phyloP scores from a whole-genome alignment of 2,797 vertebrate genomes.

The Craterocephalus amniculus region DNA sequence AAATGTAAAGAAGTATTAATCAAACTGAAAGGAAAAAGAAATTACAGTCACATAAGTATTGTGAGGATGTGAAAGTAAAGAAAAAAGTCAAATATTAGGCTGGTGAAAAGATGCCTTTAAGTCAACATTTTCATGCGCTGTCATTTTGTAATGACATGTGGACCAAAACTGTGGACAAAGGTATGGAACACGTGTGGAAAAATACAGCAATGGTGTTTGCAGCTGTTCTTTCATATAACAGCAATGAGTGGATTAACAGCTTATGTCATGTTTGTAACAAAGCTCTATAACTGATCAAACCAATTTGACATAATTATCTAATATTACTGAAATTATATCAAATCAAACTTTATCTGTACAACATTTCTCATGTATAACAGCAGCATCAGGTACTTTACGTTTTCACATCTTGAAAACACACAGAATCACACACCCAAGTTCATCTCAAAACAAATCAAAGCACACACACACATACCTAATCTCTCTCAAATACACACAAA shows the following conservation, averaged over 20 bases:
- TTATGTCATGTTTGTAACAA: background rate
- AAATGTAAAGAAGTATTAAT: background rate
- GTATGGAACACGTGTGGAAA: slow-evolving; percentile 9
- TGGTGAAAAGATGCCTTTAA: slow-evolving; percentile 16
- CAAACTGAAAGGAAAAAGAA: background rate
- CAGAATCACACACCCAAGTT: too few relatives aligned
- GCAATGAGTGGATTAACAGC: slow-evolving; percentile 1
- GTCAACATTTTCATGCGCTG: slow-evolving; percentile 15
- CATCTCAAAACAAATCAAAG: too few relatives aligned
- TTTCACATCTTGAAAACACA: too few relatives aligned
- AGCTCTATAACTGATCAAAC: background rate
- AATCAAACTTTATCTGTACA: too few relatives aligned
- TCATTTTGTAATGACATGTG: slow-evolving; percentile 11
- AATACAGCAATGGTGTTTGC: background rate
- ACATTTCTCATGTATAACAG: too few relatives aligned
- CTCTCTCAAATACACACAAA: too few relatives aligned
- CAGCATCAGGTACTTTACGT: too few relatives aligned
- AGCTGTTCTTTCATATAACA: background rate
- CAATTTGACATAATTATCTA: background rate
- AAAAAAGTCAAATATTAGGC: slow-evolving; percentile 12
- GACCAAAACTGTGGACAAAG: slow-evolving; percentile 16
- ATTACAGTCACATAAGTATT: background rate
- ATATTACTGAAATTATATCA: background rate
- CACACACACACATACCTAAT: too few relatives aligned
- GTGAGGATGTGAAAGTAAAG: slow-evolving; percentile 6